These are phyloP conservation scores for Meloidogyne floridensis DNA, from an alignment of 1,140 invertebrate species.

Conservation along the genomic window DNA sequence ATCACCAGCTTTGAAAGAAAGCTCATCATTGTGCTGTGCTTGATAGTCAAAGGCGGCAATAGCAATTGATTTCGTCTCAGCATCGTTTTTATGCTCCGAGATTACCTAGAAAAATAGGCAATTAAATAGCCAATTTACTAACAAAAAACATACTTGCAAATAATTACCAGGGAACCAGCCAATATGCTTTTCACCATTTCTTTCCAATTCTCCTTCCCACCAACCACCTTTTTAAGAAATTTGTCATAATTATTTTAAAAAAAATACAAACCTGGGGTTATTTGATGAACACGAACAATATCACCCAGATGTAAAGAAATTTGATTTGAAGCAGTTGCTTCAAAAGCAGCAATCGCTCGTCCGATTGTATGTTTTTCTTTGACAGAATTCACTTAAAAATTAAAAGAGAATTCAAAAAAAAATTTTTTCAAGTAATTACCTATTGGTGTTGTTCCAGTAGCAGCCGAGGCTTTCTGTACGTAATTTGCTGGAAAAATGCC, in stretches of 20 bases:
- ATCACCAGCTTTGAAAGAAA: slow-evolving; percentile 49
- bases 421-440: slow-evolving; percentile 30
- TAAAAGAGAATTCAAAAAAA: slow-evolving; percentile 6
- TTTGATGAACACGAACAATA: slow-evolving; percentile 90
- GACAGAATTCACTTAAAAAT: slow-evolving; percentile 7
- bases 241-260: background rate
- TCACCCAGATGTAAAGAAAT: slow-evolving; percentile 87
- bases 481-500: slow-evolving; percentile 85
- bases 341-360: slow-evolving; percentile 52
- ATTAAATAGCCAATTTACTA: background rate
- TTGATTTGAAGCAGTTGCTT: slow-evolving; percentile 58
- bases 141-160: slow-evolving; percentile 38
- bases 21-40: slow-evolving; percentile 50
- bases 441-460: slow-evolving; percentile 39
- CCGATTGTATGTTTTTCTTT: slow-evolving; percentile 39
- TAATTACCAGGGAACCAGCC: slow-evolving; percentile 65
- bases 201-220: slow-evolving; percentile 95
- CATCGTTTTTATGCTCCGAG: background rate
- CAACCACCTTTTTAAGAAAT: slow-evolving; percentile 27
- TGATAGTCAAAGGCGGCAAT: slow-evolving; percentile 46
- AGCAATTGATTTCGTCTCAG: slow-evolving; percentile 21
- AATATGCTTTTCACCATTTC: slow-evolving; percentile 40
- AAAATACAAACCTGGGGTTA: slow-evolving; percentile 87
- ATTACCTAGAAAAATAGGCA: slow-evolving; percentile 11
- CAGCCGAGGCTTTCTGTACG: slow-evolving; percentile 66